These are phyloP conservation scores for Tachystola acroxantha DNA, from an alignment of 2,888 invertebrate genomes.

Conservation along the genomic window DNA sequence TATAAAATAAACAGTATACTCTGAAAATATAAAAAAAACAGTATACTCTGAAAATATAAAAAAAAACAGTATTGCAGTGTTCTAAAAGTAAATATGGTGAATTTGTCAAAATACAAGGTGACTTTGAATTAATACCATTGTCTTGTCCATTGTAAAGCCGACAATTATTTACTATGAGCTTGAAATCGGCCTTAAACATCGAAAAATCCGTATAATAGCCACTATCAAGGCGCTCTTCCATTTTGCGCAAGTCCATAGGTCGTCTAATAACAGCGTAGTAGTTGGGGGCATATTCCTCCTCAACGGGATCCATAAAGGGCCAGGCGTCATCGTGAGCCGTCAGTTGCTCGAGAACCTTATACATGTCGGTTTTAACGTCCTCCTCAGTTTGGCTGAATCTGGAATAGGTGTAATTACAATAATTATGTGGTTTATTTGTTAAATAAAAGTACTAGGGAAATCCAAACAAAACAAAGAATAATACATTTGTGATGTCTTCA, in stretches of 20 bases:
- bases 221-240: conserved; percentile 91
- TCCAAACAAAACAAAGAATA: not conserved
- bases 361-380: conserved; percentile 92
- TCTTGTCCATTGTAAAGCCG: conserved; percentile 94
- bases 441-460: not conserved
- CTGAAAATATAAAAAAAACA: too few relatives aligned
- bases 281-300: conserved; percentile 94
- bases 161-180: conserved; percentile 95
- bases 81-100: too few relatives aligned
- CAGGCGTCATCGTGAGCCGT: conserved; percentile 94
- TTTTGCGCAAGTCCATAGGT: conserved; percentile 93
- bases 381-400: conserved; percentile 90
- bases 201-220: conserved; percentile 88
- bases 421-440: not conserved
- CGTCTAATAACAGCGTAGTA: conserved; percentile 85
- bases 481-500: conserved; percentile 85
- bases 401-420: conserved; percentile 26
- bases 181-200: conserved; percentile 92
- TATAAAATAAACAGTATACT: too few relatives aligned
- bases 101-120: too few relatives aligned
- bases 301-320: conserved; percentile 96
- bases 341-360: conserved; percentile 92
- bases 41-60: conserved; percentile 83
- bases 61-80: too few relatives aligned
- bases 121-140: conserved; percentile 90